Evolutionary conservation across 1,140 invertebrate species (phyloP), one percentile per base, ranked within the genome.

Genomic region (Papilio glaucus): DNA sequence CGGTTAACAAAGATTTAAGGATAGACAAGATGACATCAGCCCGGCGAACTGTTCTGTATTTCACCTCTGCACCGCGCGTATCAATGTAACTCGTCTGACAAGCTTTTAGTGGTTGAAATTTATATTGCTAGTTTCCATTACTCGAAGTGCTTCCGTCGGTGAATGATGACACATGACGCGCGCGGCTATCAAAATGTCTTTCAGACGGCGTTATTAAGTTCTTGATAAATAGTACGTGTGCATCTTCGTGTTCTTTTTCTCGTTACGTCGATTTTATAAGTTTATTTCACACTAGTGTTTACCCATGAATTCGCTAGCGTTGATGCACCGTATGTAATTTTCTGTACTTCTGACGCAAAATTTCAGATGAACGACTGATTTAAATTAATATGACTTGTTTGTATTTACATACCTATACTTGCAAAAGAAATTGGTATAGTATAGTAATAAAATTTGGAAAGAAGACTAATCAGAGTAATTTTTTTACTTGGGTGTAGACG

Each of bases 61-160:
- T 65, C 62, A 65, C 2, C 3, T 10, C 18, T n/a, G 15, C 18
- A 18, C 1, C 6, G 18, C 45, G 45, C 45, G 15, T 38, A 65
- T 65, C 62, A 65, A 38, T 63, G 37, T 65, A 38, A 6, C 62
- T 53, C 45, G 39, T 39, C 62, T 65, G 62, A 65, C 62, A 65
- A 39, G 62, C 62, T 65, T 65, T 65, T 65, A 65, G 62, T 18
- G 62, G 62, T 65, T 65, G 62, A 65, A 65, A 65, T 39, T 65
- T 65, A 65, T 65, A 65, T 65, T 65, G 62, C 62, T 65, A 65
- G 62, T 65, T 65, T 65, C 62, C 62, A 65, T 65, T 65, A 65
- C 62, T 38, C 33, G 37, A 65, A 65, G 62, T 65, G 62, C 37
- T 65, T 53, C 45, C 15, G 37, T 37, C 37, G 37, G 62, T 39